Evolutionary conservation across 2,797 vertebrate species (phyloP), one percentile per base, ranked within the genome.

Genomic region (Poecilia wingei): DNA sequence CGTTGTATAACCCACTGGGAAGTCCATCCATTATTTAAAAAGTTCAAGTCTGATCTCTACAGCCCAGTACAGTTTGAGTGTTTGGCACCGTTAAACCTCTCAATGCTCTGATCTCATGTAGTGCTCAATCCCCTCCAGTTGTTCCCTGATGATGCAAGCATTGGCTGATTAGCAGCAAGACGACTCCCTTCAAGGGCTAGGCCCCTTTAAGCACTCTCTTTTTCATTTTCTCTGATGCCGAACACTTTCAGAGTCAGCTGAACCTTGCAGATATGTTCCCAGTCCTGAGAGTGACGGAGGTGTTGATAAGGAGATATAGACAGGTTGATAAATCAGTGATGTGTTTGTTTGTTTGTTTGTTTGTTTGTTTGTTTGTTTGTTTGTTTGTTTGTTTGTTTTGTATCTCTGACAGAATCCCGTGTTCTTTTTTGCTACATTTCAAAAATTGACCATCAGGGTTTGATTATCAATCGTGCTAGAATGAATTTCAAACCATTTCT

Each of bases 91-190:
- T 79, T 82, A 75, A 76, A 82, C 49, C 3, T 75, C 1, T 47
- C 71, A 49, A 2, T 70, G 1, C 31, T 70, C 47, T 68, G 73
- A 51, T 77, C 72, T 82, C 76, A 61, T 8, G 69, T 64, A 46
- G 6, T 71, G 1, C 25, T 72, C 49, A 57, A 25, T 71, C 41
- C 57, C 46, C 28, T 85, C 46, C 71, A 61, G 76, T 79, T 71
- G 61, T 39, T 25, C 76, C 86, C 74, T 75, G 66, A 86, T 89
- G 84, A 89, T 82, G 80, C 82, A 93, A 89, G 72, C 75, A 25
- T 16, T 45, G 22, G 61, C 86, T 75, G 68, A 84, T 83, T 43
- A 86, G 80, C 36, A 69, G 82, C 78, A 84, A 86, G 75, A 80
- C 25, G 31, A 51, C 74, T 83, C 49, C 7, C 72, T 77, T 77